phyloP scores from a whole-genome alignment of 2,797 vertebrate species.

The Myotis pilosus region DNA sequence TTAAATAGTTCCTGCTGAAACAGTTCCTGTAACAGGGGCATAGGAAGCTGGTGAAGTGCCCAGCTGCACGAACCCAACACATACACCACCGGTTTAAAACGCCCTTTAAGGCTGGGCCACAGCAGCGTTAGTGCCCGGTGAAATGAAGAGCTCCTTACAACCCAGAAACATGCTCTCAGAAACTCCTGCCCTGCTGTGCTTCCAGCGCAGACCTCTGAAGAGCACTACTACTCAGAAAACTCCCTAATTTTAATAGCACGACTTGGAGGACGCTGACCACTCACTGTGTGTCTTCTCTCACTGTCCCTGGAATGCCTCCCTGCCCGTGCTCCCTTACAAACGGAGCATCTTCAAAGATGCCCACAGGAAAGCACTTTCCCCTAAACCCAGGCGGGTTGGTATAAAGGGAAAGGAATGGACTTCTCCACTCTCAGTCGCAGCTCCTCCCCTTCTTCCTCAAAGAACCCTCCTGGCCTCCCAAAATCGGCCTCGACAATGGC shows the following conservation, averaged over 20 bases:
- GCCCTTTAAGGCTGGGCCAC: neutral
- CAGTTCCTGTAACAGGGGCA: neutral
- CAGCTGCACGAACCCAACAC: neutral
- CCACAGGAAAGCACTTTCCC: neutral
- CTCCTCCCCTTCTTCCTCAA: slow-evolving; percentile 69
- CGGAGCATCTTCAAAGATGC: neutral
- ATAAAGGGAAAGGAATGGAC: neutral
- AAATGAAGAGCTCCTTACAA: neutral
- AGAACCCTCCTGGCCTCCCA: slow-evolving; percentile 45
- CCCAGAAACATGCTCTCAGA: neutral
- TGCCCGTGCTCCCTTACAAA: neutral
- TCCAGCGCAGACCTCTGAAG: neutral
- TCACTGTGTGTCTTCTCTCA: neutral
- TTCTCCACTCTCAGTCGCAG: slow-evolving; percentile 27
- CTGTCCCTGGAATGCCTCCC: neutral
- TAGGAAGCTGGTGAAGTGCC: neutral
- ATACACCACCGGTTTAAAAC: neutral
- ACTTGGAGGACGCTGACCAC: neutral
- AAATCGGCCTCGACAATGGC: slow-evolving; percentile 55
- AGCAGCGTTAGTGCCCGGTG: neutral
- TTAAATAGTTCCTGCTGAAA: neutral
- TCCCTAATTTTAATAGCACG: neutral
- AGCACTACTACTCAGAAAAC: neutral
- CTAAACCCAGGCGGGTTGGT: neutral
- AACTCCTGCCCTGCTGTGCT: neutral